Conservation (phyloP, 2,797 vertebrate genomes). For the Strix occidentalis region DNA sequence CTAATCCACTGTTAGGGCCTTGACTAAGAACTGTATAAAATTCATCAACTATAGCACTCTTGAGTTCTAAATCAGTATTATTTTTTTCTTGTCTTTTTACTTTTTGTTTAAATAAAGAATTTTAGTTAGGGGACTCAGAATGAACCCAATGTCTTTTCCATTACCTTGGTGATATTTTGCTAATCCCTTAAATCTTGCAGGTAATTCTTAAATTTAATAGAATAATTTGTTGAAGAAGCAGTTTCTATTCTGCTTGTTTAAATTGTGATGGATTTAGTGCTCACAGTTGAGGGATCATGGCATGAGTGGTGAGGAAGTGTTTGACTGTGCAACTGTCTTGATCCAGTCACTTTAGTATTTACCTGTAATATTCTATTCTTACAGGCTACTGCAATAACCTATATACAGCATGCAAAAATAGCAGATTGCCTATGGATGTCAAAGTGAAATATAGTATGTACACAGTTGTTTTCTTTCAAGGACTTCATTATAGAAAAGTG, state of each 20-base stretch:
- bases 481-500: conserved; percentile 47
- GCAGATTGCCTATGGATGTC: background rate
- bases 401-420: background rate
- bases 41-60: background rate
- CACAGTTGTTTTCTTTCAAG: conserved; percentile 7
- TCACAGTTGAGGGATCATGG: background rate
- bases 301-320: background rate
- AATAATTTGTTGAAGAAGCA: background rate
- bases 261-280: background rate
- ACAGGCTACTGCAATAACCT: background rate
- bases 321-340: background rate
- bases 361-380: background rate
- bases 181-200: conserved; percentile 53
- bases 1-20: background rate
- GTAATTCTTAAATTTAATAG: background rate
- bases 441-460: background rate
- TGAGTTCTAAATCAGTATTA: background rate
- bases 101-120: conserved; percentile 33
- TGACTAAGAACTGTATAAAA: background rate
- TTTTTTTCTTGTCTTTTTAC: background rate
- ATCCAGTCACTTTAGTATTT: background rate
- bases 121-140: background rate
- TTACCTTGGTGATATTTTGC: background rate
- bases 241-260: background rate
- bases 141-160: conserved; percentile 41